Evolutionary conservation across 1,140 invertebrate genomes (phyloP).

Genomic region (Caerostris extrusa): DNA sequence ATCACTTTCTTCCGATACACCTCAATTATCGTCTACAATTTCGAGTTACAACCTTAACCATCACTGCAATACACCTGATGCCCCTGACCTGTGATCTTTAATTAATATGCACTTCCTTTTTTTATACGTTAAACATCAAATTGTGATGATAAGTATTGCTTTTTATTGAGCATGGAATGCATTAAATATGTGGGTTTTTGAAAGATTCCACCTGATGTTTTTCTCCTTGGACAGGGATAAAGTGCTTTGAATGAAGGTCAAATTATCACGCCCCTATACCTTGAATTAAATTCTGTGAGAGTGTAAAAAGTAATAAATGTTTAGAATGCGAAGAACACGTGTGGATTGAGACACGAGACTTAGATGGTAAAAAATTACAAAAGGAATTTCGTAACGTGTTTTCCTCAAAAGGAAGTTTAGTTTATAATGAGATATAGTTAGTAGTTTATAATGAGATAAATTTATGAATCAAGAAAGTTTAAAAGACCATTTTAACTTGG

Average conservation of each 20-base stretch:
- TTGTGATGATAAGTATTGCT: not conserved
- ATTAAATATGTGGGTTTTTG: not conserved
- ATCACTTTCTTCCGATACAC: constrained; percentile 48
- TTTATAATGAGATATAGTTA: too few species aligned
- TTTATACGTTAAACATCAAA: not conserved
- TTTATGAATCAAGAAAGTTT: too few species aligned
- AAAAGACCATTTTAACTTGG: too few species aligned
- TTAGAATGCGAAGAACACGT: not conserved
- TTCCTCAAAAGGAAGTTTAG: too few species aligned
- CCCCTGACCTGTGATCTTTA: constrained; percentile 14
- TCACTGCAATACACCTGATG: not conserved
- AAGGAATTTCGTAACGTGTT: too few species aligned
- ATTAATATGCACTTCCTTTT: not conserved
- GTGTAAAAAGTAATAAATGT: not conserved
- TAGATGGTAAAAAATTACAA: not conserved
- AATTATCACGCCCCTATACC: constrained; percentile 6
- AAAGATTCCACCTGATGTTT: not conserved
- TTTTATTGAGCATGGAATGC: not conserved
- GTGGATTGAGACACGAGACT: not conserved
- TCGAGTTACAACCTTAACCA: too few species aligned
- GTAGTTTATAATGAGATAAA: too few species aligned
- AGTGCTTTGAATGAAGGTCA: not conserved
- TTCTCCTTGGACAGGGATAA: not conserved
- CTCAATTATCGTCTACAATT: constrained; percentile 48
- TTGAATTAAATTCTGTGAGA: not conserved